Conservation (phyloP, 2,113 vertebrate species). For the Cololabis saira region DNA sequence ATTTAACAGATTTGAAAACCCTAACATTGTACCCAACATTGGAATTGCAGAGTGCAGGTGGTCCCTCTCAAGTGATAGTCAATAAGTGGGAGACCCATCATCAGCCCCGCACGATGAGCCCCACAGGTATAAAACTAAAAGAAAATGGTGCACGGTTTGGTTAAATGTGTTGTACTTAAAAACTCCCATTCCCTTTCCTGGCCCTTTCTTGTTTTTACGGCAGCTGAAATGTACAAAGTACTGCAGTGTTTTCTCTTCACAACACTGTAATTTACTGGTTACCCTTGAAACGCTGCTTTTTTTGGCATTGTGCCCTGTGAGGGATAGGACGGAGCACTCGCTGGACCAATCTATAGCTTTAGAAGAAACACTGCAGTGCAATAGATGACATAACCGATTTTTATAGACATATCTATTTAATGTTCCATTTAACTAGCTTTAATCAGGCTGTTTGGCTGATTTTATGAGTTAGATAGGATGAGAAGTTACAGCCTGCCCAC, state of each 20-base stretch:
- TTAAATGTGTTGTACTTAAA: constrained; percentile 25
- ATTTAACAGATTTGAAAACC: constrained; percentile 60
- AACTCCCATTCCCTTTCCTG: background rate
- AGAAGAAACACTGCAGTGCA: constrained; percentile 39
- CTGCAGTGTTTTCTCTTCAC: constrained; percentile 23
- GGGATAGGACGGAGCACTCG: background rate
- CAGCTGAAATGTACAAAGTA: background rate
- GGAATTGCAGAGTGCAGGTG: constrained; percentile 96
- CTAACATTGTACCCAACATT: constrained; percentile 89
- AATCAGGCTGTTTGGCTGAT: constrained; percentile 1
- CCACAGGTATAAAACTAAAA: constrained; percentile 91
- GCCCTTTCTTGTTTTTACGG: background rate
- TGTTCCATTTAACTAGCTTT: constrained; percentile 12
- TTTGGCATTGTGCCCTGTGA: background rate
- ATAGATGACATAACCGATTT: constrained; percentile 1
- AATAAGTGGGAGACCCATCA: constrained; percentile 99
- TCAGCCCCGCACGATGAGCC: constrained; percentile 94
- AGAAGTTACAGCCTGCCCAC: constrained; percentile 11
- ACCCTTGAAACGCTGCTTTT: background rate
- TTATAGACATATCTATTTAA: background rate
- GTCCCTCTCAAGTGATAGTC: constrained; percentile 97
- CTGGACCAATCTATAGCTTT: constrained; percentile 9
- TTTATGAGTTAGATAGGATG: constrained; percentile 21
- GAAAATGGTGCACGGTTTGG: constrained; percentile 30
- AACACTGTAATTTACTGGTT: background rate